Conservation (phyloP, 2,888 invertebrate genomes). For the Pycnomerus fuliginosus region DNA sequence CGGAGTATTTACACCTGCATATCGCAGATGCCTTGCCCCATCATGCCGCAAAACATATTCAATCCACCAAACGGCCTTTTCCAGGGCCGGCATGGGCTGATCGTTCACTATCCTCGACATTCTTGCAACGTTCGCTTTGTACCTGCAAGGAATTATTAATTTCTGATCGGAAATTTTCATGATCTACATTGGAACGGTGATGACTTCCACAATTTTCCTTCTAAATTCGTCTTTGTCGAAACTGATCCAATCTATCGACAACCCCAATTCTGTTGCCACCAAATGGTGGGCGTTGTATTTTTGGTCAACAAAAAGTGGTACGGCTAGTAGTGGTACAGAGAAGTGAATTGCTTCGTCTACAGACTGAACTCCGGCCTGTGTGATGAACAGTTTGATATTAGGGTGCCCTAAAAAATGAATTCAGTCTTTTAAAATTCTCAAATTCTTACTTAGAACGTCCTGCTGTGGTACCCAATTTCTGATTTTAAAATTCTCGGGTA, state of each 20-base stretch:
- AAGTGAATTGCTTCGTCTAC: slow-evolving; percentile 37
- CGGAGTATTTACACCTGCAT: slow-evolving; percentile 30
- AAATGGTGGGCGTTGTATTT: slow-evolving; percentile 33
- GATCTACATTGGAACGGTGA: slow-evolving; percentile 35
- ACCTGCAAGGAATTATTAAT: too few relatives aligned
- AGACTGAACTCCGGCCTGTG: slow-evolving; percentile 39
- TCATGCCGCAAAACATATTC: slow-evolving; percentile 39
- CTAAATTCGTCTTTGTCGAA: slow-evolving; percentile 35
- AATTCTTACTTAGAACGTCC: slow-evolving; percentile 45
- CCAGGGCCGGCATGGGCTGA: slow-evolving; percentile 33
- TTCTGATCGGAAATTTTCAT: too few relatives aligned
- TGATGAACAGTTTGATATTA: slow-evolving; percentile 38
- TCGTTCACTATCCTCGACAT: slow-evolving; percentile 30
- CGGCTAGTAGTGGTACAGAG: slow-evolving; percentile 37
- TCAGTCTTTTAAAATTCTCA: background rate
- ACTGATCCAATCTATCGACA: slow-evolving; percentile 28
- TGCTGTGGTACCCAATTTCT: slow-evolving; percentile 51
- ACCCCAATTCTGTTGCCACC: slow-evolving; percentile 28
- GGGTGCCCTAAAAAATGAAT: slow-evolving; percentile 31
- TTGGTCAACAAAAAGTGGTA: slow-evolving; percentile 41
- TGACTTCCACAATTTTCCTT: slow-evolving; percentile 33
- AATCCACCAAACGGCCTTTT: slow-evolving; percentile 39
- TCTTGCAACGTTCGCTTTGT: slow-evolving; percentile 26
- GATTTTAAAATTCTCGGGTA: slow-evolving; percentile 48
- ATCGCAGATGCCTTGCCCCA: slow-evolving; percentile 35